Percentiles rank a stretch among this genome's conserved stretches.
Evolutionary conservation across 2,888 invertebrate genomes (phyloP).

Genomic region (Zaprionus bogoriensis): DNA sequence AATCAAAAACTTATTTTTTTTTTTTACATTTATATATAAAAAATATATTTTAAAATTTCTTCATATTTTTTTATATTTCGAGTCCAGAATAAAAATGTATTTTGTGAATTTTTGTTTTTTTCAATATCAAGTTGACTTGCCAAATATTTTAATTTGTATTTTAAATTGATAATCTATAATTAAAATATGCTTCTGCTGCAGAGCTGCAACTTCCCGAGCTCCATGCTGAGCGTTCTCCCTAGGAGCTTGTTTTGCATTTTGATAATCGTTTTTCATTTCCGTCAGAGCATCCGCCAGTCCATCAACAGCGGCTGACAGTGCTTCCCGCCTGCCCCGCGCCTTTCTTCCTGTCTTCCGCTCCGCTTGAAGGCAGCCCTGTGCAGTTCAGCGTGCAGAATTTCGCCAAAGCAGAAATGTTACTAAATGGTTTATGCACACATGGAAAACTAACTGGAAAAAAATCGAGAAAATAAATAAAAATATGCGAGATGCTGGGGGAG

Average conservation of each 20-base stretch:
- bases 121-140: too few relatives aligned
- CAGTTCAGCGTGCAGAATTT: constrained; percentile 39
- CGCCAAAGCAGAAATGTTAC: constrained; percentile 64
- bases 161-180: too few relatives aligned
- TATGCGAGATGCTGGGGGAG: not conserved
- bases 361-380: not conserved
- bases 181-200: too few relatives aligned
- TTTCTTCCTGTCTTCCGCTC: not conserved
- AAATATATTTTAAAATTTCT: too few relatives aligned
- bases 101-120: too few relatives aligned
- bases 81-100: not conserved
- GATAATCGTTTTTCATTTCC: not conserved
- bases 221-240: too few relatives aligned
- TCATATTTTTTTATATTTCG: not conserved
- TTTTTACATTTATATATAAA: too few relatives aligned
- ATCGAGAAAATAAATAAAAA: constrained; percentile 10
- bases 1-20: too few relatives aligned
- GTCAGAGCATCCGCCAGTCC: constrained; percentile 27
- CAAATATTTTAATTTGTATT: too few relatives aligned
- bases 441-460: constrained; percentile 40
- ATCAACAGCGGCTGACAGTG: not conserved
- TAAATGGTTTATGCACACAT: constrained; percentile 74
- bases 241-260: not conserved
- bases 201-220: too few relatives aligned
- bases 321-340: not conserved